Evolutionary conservation across 2,888 invertebrate species (phyloP), one percentile per base, ranked within the genome.

Genomic region (Leptinotarsa haldemani): DNA sequence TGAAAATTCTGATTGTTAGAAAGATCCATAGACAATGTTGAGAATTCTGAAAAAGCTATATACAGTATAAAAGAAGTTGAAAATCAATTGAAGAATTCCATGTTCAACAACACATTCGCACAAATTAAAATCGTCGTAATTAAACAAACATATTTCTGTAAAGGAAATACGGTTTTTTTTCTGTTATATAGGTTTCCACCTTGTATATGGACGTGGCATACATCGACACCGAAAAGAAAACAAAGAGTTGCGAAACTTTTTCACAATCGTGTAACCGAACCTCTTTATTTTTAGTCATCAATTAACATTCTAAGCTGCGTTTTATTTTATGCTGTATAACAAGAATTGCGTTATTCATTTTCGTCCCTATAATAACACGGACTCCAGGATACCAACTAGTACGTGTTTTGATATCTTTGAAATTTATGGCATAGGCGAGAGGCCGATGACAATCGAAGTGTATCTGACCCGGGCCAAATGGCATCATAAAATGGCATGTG

Each of bases 211-310:
- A 56, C 1, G 20, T 15, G 20, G 18, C 56, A 20, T 56, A 22
- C 22, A 56, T 22, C 20, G 20, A 56, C n/a, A 61, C 40, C 4
- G 40, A 61, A 61, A 40, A 61, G 30, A 22, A 40, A 66, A 65
- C 70, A 73, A 73, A 65, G 70, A 61, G 50, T 73, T 70, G 70
- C 73, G 65, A 65, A 73, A 70, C 22, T 61, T 73, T 69, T 71
- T 69, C 53, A 53, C 65, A 73, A 68, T 68, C 48, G 65, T 69
- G 63, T 46, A 64, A 69, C 46, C 69, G 53, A 70, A 47, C 65
- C 70, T 70, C 70, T 73, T 66, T 73, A 50, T 66, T 69, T 69
- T 70, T 58, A 70, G 73, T 73, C 66, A 74, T 76, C 76, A 76
- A 73, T 70, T 74, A 73, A 69, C 71, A 71, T 71, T 70, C 67